phyloP scores from a whole-genome alignment of 2,797 vertebrate genomes.

The Glyptemys insculpta region DNA sequence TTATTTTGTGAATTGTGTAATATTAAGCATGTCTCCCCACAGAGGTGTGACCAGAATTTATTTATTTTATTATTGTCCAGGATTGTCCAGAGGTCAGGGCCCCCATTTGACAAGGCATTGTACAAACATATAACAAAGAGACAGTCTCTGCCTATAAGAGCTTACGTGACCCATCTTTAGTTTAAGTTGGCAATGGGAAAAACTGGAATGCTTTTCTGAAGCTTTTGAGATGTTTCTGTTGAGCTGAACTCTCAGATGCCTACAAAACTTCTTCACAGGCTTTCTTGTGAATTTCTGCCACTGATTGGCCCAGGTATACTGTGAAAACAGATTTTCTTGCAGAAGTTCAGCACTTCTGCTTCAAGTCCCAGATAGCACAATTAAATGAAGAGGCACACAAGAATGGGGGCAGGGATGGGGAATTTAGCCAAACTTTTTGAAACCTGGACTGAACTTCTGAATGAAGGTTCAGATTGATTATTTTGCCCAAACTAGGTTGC shows the following conservation, averaged over 20 bases:
- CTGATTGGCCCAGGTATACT: not conserved
- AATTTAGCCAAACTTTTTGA: not conserved
- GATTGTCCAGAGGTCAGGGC: not conserved
- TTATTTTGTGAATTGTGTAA: not conserved
- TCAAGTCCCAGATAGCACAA: not conserved
- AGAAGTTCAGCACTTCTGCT: not conserved
- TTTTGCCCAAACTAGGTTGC: slow-evolving; percentile 16
- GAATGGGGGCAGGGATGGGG: not conserved
- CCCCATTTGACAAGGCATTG: not conserved
- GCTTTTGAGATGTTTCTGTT: not conserved
- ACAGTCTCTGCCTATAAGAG: not conserved
- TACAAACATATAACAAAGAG: not conserved
- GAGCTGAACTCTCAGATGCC: not conserved
- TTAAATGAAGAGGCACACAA: not conserved
- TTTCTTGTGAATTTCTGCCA: not conserved
- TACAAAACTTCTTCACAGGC: not conserved
- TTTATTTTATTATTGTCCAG: not conserved
- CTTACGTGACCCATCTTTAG: not conserved
- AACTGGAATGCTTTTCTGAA: not conserved
- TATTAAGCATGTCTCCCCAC: slow-evolving; percentile 3
- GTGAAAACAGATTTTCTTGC: not conserved
- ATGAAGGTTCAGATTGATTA: not conserved
- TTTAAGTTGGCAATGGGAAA: not conserved
- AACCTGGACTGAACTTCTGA: not conserved
- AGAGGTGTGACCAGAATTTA: not conserved